A percentile compares a stretch with the other conserved stretches of the same genome.
These are phyloP conservation scores for Thryonomys swinderianus DNA, from an alignment of 2,113 vertebrate genomes.

Conservation along the genomic window DNA sequence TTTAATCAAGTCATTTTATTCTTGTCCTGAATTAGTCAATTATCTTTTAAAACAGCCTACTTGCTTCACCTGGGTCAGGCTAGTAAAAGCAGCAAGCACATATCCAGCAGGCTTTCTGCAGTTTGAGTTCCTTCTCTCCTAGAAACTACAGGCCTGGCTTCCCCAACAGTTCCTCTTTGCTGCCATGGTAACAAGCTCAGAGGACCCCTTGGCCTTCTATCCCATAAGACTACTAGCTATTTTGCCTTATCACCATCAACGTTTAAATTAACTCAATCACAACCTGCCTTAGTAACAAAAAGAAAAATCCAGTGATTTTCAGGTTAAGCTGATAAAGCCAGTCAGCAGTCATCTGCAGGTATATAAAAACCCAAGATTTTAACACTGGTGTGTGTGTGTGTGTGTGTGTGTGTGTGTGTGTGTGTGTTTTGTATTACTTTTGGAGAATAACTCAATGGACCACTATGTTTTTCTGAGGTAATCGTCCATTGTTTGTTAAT, in stretches of 20 bases:
- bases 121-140: background rate
- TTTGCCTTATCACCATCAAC: background rate
- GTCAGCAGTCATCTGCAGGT: background rate
- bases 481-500: conserved; percentile 4
- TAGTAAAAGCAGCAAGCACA: background rate
- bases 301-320: conserved; percentile 1
- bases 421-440: background rate
- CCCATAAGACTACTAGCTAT: conserved; percentile 1
- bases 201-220: background rate
- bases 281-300: background rate
- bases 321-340: background rate
- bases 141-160: background rate
- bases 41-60: background rate
- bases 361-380: background rate
- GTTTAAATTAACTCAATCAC: background rate
- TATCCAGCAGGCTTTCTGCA: background rate
- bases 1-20: conserved; percentile 29
- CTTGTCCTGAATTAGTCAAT: background rate
- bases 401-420: background rate
- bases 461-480: background rate
- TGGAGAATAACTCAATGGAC: background rate
- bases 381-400: background rate
- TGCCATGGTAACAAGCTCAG: background rate
- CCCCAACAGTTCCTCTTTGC: background rate
- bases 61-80: background rate